phyloP scores from a whole-genome alignment of 2,797 vertebrate genomes.

The Neopelma chrysocephalum region DNA sequence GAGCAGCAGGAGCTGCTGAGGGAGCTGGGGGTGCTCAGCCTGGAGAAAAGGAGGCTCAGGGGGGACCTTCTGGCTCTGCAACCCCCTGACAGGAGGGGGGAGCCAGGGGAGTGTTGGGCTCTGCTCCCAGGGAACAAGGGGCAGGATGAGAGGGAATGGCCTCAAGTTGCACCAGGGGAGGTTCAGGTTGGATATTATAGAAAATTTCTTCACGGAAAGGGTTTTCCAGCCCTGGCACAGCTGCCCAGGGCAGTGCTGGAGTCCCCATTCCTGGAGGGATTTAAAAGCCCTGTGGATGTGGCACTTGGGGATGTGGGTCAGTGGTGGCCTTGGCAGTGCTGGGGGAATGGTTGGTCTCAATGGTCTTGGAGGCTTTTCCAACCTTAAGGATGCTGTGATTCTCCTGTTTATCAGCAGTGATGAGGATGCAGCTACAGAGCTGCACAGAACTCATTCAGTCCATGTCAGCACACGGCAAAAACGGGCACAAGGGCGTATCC shows the following conservation, averaged over 20 bases:
- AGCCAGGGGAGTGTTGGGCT: background rate
- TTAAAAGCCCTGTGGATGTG: background rate
- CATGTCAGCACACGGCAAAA: background rate
- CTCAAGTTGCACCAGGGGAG: fast-evolving
- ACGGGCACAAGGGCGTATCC: fast-evolving
- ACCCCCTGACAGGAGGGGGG: background rate
- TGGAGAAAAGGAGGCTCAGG: background rate
- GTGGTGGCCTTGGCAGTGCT: background rate
- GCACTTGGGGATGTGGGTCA: fast-evolving
- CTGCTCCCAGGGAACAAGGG: background rate
- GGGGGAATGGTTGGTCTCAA: fast-evolving
- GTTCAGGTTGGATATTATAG: fast-evolving
- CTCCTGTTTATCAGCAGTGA: background rate
- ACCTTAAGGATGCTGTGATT: background rate
- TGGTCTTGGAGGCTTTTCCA: background rate
- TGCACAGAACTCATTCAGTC: background rate
- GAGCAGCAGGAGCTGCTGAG: background rate
- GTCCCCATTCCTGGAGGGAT: background rate
- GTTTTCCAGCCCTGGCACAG: background rate
- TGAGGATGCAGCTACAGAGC: fast-evolving
- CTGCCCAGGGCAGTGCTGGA: background rate
- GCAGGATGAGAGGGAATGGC: background rate
- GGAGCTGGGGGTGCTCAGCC: fast-evolving
- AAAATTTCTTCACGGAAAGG: background rate
- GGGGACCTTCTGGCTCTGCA: background rate